phyloP scores from a whole-genome alignment of 2,888 invertebrate genomes.

The Drosophila meridiana region DNA sequence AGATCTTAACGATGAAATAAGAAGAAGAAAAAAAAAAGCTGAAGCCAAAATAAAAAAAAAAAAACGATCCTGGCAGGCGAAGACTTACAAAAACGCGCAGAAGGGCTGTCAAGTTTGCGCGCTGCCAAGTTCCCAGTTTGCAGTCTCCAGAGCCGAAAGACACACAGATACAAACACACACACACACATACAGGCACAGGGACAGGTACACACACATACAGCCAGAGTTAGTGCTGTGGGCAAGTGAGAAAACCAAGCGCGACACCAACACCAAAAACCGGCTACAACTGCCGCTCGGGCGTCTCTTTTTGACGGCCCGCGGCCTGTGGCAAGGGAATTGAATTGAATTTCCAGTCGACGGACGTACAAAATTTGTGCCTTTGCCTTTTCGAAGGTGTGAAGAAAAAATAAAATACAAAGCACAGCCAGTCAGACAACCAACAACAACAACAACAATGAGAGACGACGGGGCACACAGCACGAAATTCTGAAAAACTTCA shows the following conservation, averaged over 20 bases:
- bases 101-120: constrained; percentile 62
- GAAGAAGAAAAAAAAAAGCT: constrained; percentile 21
- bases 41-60: constrained; percentile 28
- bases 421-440: constrained; percentile 43
- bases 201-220: constrained; percentile 16
- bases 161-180: constrained; percentile 17
- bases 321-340: constrained; percentile 73
- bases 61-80: constrained; percentile 65
- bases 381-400: constrained; percentile 76
- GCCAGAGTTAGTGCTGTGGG: constrained; percentile 28
- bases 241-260: constrained; percentile 80
- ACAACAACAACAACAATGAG: constrained; percentile 35
- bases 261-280: constrained; percentile 80
- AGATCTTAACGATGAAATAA: constrained; percentile 71
- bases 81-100: constrained; percentile 53
- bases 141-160: constrained; percentile 22
- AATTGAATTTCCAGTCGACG: constrained; percentile 81
- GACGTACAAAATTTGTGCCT: constrained; percentile 78
- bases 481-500: constrained; percentile 79
- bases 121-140: constrained; percentile 55
- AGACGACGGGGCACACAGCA: constrained; percentile 61
- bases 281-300: constrained; percentile 51
- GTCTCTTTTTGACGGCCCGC: constrained; percentile 41
- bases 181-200: constrained; percentile 1
- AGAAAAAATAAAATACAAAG: constrained; percentile 79